These are phyloP conservation scores for Brachionus asplanchnoidis DNA, from an alignment of 1,140 invertebrate species.

Conservation along the genomic window DNA sequence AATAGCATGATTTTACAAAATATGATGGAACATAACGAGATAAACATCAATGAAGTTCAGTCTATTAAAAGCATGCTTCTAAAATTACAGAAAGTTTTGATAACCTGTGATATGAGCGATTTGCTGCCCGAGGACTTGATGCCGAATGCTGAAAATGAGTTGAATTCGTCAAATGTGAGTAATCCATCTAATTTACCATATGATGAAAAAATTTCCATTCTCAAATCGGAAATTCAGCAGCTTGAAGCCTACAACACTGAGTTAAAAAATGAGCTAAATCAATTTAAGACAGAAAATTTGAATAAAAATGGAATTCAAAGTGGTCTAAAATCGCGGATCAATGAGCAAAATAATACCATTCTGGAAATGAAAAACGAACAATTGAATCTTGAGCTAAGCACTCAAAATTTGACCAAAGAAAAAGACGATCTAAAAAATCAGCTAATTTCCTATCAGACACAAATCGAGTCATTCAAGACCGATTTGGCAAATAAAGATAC, in stretches of 20 bases:
- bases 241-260: neutral
- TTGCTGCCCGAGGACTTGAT: neutral
- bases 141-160: neutral
- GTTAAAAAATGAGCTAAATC: constrained; percentile 33
- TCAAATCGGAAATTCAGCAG: constrained; percentile 21
- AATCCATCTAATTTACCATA: neutral
- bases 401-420: constrained; percentile 16
- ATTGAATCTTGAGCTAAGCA: neutral
- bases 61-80: neutral
- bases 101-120: neutral
- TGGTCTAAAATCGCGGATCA: constrained; percentile 17
- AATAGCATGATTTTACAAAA: neutral
- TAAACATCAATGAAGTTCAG: constrained; percentile 3
- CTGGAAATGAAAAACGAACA: constrained; percentile 39
- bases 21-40: neutral
- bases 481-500: neutral
- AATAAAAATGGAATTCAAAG: constrained; percentile 28
- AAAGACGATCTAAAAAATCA: constrained; percentile 21
- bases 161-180: neutral
- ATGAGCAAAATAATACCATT: constrained; percentile 28
- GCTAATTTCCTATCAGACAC: neutral
- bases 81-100: neutral
- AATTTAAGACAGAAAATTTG: constrained; percentile 3
- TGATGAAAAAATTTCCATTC: constrained; percentile 32
- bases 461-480: neutral